phyloP scores from a whole-genome alignment of 2,888 invertebrate species.

The Leptura quadrifasciata region DNA sequence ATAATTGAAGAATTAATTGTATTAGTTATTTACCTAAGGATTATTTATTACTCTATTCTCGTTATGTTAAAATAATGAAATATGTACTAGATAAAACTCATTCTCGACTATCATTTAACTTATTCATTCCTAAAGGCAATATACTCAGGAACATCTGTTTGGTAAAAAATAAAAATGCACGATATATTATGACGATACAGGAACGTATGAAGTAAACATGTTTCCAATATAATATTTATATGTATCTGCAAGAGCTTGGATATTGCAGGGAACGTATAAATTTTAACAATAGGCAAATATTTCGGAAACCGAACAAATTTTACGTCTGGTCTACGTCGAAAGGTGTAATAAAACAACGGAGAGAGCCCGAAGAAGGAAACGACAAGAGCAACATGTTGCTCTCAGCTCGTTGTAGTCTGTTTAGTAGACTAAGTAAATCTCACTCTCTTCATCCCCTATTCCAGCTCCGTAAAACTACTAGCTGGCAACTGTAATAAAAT shows the following conservation, averaged over 20 bases:
- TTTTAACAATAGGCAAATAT: background rate
- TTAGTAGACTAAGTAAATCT: slow-evolving; percentile 15
- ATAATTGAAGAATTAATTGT: no score
- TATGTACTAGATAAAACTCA: no score
- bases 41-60: no score
- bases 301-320: background rate
- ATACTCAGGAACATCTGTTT: no score
- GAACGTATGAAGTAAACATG: no score
- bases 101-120: no score
- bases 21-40: no score
- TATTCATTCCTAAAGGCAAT: no score
- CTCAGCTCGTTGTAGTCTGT: background rate
- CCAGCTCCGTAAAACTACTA: background rate
- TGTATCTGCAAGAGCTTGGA: background rate
- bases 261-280: background rate
- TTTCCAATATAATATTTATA: background rate
- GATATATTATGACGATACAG: no score
- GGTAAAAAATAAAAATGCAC: no score
- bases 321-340: background rate
- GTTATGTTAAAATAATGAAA: no score
- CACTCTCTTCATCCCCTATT: background rate
- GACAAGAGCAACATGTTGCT: slow-evolving; percentile 21
- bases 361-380: background rate
- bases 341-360: background rate
- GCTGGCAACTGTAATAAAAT: slow-evolving; percentile 10